Percentiles rank a stretch among this genome's conserved stretches.
Evolutionary conservation across 2,888 invertebrate species (phyloP).

Genomic region (Synanthedon vespiformis): DNA sequence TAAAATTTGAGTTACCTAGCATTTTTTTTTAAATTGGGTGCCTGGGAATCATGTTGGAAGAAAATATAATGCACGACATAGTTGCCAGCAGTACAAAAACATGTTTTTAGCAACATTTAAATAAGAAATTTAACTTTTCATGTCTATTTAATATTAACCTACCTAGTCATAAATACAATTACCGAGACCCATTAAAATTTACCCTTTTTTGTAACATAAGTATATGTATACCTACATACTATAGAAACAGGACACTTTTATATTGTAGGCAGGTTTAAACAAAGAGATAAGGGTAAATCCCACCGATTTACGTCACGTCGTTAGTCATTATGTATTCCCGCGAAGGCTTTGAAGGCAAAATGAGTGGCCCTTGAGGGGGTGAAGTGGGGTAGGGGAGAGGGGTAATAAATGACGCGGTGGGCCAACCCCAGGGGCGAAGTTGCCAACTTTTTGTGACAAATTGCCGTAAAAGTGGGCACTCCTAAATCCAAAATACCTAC

Average conservation of each 20-base stretch:
- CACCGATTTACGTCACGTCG: constrained; percentile 55
- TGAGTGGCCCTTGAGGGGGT: constrained; percentile 58
- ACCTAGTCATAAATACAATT: no score
- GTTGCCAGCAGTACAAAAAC: no score
- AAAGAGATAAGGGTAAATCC: constrained; percentile 46
- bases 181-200: no score
- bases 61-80: no score
- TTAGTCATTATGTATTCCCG: constrained; percentile 63
- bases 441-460: constrained; percentile 67
- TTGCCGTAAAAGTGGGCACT: constrained; percentile 51
- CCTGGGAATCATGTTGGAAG: no score
- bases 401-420: constrained; percentile 52
- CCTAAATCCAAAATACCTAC: neutral
- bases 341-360: constrained; percentile 62
- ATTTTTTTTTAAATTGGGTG: no score
- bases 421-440: constrained; percentile 38
- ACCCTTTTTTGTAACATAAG: neutral
- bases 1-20: no score
- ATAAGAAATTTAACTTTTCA: no score
- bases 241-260: neutral
- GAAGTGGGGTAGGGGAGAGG: constrained; percentile 17
- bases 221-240: neutral
- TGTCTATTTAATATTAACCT: no score
- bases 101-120: no score
- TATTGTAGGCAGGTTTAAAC: constrained; percentile 2